Conservation (phyloP, 2,888 invertebrate species). For the Zonitis immaculata region DNA sequence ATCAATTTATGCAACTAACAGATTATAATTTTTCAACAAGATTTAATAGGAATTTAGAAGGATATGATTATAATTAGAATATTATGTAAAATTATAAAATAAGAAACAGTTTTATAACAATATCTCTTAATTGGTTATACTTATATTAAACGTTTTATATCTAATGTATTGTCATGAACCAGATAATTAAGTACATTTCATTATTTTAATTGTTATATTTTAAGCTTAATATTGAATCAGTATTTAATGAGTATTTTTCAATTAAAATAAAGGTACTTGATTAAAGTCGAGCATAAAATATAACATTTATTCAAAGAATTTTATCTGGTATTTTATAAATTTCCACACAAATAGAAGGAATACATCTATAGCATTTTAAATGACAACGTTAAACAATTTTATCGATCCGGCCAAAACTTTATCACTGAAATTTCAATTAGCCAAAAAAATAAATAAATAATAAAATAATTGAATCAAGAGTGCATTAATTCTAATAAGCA, state of each 20-base stretch:
- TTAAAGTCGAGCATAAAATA: slow-evolving; percentile 26
- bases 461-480: slow-evolving; percentile 14
- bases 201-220: slow-evolving; percentile 6
- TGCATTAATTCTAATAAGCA: slow-evolving; percentile 26
- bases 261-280: slow-evolving; percentile 10
- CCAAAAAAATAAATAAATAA: slow-evolving; percentile 7
- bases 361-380: slow-evolving; percentile 46
- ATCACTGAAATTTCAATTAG: slow-evolving; percentile 10
- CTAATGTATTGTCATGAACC: slow-evolving; percentile 51
- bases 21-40: slow-evolving; percentile 10
- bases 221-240: slow-evolving; percentile 27
- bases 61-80: slow-evolving; percentile 3
- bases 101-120: slow-evolving; percentile 33
- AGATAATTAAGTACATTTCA: slow-evolving; percentile 36
- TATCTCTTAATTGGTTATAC: slow-evolving; percentile 42
- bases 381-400: slow-evolving; percentile 42
- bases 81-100: slow-evolving; percentile 5
- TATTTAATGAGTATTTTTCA: slow-evolving; percentile 18
- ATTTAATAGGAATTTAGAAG: not conserved
- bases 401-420: slow-evolving; percentile 37
- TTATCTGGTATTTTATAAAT: slow-evolving; percentile 35
- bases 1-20: slow-evolving; percentile 10
- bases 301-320: slow-evolving; percentile 16
- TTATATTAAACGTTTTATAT: slow-evolving; percentile 44
- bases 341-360: slow-evolving; percentile 43